These are phyloP conservation scores for Apteryx mantelli DNA, from an alignment of 2,113 vertebrate genomes.

Conservation along the genomic window DNA sequence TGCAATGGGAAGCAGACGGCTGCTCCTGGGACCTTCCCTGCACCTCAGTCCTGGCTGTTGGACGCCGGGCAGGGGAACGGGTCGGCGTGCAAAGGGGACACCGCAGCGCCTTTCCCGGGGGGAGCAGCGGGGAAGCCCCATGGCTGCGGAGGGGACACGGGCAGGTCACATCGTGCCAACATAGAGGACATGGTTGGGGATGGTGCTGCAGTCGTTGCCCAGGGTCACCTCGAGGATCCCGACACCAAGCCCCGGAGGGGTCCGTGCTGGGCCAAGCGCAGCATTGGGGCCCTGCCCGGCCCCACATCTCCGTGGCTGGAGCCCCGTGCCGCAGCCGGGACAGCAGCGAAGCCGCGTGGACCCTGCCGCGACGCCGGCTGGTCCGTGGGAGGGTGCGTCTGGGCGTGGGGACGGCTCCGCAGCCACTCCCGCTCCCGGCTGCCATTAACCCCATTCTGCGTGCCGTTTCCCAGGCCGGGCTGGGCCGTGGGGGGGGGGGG, in stretches of 20 bases:
- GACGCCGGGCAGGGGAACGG: not conserved
- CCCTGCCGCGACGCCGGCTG: not conserved
- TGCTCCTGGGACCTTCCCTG: not conserved
- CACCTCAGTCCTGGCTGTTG: not conserved
- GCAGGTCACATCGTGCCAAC: not conserved
- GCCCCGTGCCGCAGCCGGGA: not conserved
- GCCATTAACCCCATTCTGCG: accelerated
- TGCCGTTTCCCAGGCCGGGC: not conserved
- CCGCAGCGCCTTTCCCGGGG: not conserved
- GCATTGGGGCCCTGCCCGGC: too few species aligned
- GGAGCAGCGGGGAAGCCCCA: not conserved
- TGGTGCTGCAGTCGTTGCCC: not conserved
- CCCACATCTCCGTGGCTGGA: not conserved
- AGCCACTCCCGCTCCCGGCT: not conserved
- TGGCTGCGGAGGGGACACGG: not conserved
- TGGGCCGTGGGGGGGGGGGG: accelerated
- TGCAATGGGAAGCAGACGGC: constrained; percentile 2
- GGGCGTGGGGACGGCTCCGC: not conserved
- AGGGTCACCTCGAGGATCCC: not conserved
- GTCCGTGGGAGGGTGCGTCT: not conserved
- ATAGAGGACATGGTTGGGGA: not conserved
- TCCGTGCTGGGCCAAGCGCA: accelerated
- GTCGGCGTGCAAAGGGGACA: not conserved
- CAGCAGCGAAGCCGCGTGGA: not conserved
- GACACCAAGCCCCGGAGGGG: not conserved